phyloP scores from a whole-genome alignment of 2,888 invertebrate genomes.

The Tolmerus cingulatus region DNA sequence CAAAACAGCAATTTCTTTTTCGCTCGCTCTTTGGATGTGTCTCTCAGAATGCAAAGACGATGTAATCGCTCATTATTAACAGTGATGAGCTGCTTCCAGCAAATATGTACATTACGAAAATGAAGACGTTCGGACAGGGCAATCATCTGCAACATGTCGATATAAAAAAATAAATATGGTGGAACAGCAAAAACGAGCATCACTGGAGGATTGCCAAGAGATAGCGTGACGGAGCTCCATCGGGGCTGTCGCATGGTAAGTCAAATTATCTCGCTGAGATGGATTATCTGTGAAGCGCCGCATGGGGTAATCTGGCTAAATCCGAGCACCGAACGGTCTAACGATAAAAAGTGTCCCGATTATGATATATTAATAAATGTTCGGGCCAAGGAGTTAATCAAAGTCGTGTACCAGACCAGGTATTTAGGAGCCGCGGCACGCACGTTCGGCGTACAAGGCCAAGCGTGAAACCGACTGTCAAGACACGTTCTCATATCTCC shows the following conservation, averaged over 20 bases:
- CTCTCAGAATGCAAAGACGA: neutral
- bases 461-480: slow-evolving; percentile 48
- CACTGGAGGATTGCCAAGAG: neutral
- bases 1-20: neutral
- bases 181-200: neutral
- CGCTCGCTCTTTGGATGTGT: neutral
- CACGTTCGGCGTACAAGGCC: slow-evolving; percentile 3
- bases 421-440: slow-evolving; percentile 33
- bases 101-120: neutral
- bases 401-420: slow-evolving; percentile 38
- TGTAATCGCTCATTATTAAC: neutral
- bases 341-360: slow-evolving; percentile 29
- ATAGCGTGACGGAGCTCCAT: slow-evolving; percentile 32
- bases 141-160: neutral
- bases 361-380: slow-evolving; percentile 45
- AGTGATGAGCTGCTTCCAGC: neutral
- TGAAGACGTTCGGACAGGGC: neutral
- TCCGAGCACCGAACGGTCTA: neutral
- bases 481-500: slow-evolving; percentile 40
- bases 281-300: slow-evolving; percentile 43
- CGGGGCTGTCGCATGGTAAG: slow-evolving; percentile 37
- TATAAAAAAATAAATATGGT: neutral
- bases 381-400: slow-evolving; percentile 45
- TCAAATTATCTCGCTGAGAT: slow-evolving; percentile 37
- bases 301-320: slow-evolving; percentile 33